Percentiles rank a stretch among this genome's conserved stretches.
Conservation (phyloP, 2,888 invertebrate genomes). For the Sesia apiformis region DNA sequence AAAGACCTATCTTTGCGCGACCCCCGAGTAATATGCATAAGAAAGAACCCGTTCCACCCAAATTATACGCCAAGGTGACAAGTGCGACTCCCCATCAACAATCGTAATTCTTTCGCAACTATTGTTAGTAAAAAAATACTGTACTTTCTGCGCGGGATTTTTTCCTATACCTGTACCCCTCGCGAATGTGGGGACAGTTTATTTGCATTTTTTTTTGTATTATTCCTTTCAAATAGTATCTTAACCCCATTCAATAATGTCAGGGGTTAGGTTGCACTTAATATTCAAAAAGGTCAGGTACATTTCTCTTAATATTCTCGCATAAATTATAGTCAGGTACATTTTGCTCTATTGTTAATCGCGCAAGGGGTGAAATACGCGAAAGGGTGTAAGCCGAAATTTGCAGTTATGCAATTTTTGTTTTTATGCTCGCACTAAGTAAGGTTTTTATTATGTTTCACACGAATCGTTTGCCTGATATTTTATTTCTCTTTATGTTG, state of each 20-base stretch:
- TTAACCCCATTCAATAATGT: conserved; percentile 73
- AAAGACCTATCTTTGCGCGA: conserved; percentile 64
- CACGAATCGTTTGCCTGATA: conserved; percentile 14
- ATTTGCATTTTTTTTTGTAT: conserved; percentile 71
- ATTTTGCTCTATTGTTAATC: conserved; percentile 67
- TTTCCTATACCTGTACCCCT: conserved; percentile 65
- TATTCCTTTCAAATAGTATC: conserved; percentile 71
- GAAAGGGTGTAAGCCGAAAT: conserved; percentile 32
- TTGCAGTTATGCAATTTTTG: conserved; percentile 18
- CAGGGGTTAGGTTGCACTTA: conserved; percentile 76
- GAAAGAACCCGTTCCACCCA: conserved; percentile 61
- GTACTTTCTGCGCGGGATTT: conserved; percentile 51
- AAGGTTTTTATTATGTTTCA: conserved; percentile 23
- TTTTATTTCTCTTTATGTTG: conserved; percentile 34
- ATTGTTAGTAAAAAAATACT: conserved; percentile 25
- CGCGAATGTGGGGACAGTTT: conserved; percentile 66
- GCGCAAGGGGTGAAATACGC: conserved; percentile 30
- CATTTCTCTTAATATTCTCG: conserved; percentile 74
- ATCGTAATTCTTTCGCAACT: conserved; percentile 20
- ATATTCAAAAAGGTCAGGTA: conserved; percentile 76
- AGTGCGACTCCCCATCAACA: conserved; percentile 51
- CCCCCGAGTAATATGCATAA: conserved; percentile 66
- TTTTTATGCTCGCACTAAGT: background rate
- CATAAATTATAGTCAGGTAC: conserved; percentile 77
- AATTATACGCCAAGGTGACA: conserved; percentile 71